These are phyloP conservation scores for Zosterops hypoxanthus DNA, from an alignment of 2,113 vertebrate species.

Conservation along the genomic window DNA sequence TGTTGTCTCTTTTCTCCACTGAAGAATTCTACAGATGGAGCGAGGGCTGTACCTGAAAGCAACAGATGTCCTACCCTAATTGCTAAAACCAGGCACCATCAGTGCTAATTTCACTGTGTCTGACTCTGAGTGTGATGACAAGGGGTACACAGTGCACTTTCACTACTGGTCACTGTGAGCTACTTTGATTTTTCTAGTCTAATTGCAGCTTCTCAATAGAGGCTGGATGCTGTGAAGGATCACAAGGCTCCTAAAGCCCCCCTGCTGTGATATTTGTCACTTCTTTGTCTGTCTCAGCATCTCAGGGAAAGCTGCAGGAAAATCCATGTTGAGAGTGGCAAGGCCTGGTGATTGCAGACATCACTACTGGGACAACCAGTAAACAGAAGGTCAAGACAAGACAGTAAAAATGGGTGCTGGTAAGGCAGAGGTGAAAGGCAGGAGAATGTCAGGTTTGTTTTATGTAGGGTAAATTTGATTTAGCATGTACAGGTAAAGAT, in stretches of 20 bases:
- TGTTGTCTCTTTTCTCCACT: not conserved
- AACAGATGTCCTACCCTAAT: not conserved
- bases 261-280: not conserved
- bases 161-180: not conserved
- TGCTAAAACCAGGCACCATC: not conserved
- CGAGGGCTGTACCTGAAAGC: not conserved
- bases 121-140: not conserved
- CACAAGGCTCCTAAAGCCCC: not conserved
- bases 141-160: not conserved
- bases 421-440: not conserved
- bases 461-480: not conserved
- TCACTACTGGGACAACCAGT: not conserved
- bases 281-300: not conserved
- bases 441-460: not conserved
- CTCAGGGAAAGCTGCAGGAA: not conserved
- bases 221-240: not conserved
- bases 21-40: not conserved
- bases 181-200: conserved; percentile 2
- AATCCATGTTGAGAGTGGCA: not conserved
- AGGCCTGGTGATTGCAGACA: not conserved
- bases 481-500: not conserved
- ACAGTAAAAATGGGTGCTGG: not conserved
- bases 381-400: not conserved
- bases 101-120: not conserved
- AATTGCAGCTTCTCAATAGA: not conserved